A percentile compares a stretch with the other conserved stretches of the same genome.
Evolutionary conservation across 2,888 invertebrate genomes (phyloP).

Genomic region (Amiota mariae): DNA sequence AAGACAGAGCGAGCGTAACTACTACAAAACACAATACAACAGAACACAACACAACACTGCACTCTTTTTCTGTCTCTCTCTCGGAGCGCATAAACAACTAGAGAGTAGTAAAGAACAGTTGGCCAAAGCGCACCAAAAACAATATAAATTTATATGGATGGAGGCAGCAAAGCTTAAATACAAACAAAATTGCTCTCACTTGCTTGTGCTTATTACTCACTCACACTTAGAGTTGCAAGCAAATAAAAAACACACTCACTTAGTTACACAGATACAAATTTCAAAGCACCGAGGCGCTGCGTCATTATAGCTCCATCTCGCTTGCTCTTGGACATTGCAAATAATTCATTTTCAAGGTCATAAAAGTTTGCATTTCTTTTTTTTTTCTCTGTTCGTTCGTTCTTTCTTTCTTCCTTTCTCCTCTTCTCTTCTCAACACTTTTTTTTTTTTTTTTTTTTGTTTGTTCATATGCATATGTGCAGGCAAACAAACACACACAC

Average conservation of each 20-base stretch:
- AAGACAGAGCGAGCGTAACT: slow-evolving; percentile 25
- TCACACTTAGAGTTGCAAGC: neutral
- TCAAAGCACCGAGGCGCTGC: neutral
- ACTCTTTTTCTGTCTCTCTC: neutral
- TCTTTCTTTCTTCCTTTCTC: neutral
- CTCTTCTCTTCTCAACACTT: neutral
- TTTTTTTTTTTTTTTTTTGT: slow-evolving; percentile 20
- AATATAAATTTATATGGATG: neutral
- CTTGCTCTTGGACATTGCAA: slow-evolving; percentile 1
- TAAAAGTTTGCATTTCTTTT: slow-evolving; percentile 22
- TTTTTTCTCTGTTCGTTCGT: slow-evolving; percentile 5
- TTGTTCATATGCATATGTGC: slow-evolving; percentile 15
- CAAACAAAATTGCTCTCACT: slow-evolving; percentile 11
- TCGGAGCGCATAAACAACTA: neutral
- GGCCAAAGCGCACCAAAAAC: neutral
- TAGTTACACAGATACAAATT: slow-evolving; percentile 9
- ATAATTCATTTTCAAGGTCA: slow-evolving; percentile 29
- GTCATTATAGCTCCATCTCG: neutral
- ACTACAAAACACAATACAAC: neutral
- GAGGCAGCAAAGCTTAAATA: neutral
- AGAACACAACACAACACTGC: neutral
- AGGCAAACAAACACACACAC: too few species aligned
- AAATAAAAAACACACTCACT: slow-evolving; percentile 14
- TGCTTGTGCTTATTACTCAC: neutral
- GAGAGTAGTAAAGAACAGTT: neutral